A percentile compares a stretch with the other conserved stretches of the same genome.
phyloP scores from a whole-genome alignment of 1,140 invertebrate genomes.

The Monomorium pharaonis region DNA sequence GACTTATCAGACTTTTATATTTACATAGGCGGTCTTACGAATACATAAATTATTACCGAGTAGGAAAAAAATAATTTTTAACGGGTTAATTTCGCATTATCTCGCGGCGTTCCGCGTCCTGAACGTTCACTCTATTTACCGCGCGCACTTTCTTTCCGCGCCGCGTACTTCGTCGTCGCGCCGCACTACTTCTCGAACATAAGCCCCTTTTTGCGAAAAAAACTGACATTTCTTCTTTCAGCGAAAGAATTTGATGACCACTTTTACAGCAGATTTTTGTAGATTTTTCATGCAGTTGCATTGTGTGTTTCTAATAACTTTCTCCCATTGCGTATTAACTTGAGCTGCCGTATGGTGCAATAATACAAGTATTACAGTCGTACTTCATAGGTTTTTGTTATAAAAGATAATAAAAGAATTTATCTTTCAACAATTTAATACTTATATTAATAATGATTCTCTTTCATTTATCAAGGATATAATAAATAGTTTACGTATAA shows the following conservation, averaged over 20 bases:
- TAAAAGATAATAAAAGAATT: background rate
- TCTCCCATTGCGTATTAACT: slow-evolving; percentile 30
- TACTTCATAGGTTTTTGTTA: background rate
- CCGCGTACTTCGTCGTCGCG: slow-evolving; percentile 31
- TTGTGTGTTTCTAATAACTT: slow-evolving; percentile 18
- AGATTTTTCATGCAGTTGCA: background rate
- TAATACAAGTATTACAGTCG: background rate
- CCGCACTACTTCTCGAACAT: slow-evolving; percentile 18
- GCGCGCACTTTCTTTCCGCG: slow-evolving; percentile 51
- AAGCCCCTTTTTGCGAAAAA: background rate
- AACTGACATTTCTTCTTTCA: background rate
- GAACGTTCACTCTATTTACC: slow-evolving; percentile 45
- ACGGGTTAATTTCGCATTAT: slow-evolving; percentile 10
- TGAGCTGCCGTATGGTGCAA: background rate
- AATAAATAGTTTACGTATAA: too few relatives aligned
- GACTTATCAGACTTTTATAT: background rate
- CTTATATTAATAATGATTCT: background rate
- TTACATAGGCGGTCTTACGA: background rate
- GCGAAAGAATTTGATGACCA: background rate
- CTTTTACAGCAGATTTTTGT: background rate
- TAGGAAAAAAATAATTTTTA: background rate
- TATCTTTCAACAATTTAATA: background rate
- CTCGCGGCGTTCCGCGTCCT: slow-evolving; percentile 25
- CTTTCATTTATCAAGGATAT: background rate
- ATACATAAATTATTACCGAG: background rate